Evolutionary conservation across 2,113 vertebrate species (phyloP).

Genomic region (Aegithalos caudatus): DNA sequence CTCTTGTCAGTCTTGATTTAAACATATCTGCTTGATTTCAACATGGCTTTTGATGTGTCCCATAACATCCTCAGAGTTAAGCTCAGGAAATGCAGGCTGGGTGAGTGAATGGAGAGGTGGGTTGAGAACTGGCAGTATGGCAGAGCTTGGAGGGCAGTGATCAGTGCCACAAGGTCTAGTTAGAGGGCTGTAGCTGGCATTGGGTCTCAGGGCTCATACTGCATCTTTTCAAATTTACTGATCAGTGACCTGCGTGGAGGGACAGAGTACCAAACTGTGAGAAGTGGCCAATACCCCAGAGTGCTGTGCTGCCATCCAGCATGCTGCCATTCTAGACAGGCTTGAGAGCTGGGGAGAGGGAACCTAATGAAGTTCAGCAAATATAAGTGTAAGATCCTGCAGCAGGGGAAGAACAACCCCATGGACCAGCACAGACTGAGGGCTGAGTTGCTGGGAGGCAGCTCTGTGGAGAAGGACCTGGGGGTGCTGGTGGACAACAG

Average conservation of each 20-base stretch:
- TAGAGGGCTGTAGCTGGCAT: background rate
- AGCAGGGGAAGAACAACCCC: background rate
- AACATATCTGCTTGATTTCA: background rate
- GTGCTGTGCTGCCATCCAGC: background rate
- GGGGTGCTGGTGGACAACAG: rapidly evolving
- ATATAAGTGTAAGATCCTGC: background rate
- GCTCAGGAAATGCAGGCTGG: background rate
- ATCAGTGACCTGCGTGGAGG: background rate
- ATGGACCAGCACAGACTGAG: background rate
- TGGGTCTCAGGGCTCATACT: background rate
- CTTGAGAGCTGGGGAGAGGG: background rate
- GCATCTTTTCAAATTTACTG: background rate
- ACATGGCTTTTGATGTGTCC: background rate
- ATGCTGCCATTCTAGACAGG: background rate
- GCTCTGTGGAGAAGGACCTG: background rate
- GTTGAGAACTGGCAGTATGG: background rate
- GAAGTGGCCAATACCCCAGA: background rate
- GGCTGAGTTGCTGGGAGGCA: background rate
- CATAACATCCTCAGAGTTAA: background rate
- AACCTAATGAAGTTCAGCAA: background rate
- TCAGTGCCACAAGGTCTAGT: background rate
- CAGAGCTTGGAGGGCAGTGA: background rate
- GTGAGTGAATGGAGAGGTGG: background rate
- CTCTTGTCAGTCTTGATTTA: background rate
- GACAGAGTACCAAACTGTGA: background rate